Conservation (phyloP, 2,797 vertebrate species). For the Discoglossus pictus region DNA sequence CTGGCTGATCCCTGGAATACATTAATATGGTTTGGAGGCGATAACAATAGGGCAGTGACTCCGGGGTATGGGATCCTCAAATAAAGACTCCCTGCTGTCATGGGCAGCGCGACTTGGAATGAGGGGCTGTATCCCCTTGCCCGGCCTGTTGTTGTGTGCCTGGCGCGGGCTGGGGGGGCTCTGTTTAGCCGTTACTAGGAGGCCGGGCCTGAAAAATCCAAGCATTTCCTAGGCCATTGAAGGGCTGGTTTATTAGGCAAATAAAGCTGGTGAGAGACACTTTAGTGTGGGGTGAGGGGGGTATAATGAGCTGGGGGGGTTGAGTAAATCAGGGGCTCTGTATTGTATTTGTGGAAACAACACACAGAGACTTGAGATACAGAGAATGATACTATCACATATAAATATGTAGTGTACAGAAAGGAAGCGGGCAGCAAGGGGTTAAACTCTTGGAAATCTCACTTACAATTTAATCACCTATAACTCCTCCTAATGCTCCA, state of each 20-base stretch:
- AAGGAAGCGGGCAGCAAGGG: too few relatives aligned
- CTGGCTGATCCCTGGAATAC: conserved; percentile 81
- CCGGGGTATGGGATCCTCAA: conserved; percentile 94
- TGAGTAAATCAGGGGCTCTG: not conserved
- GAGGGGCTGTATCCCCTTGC: conserved; percentile 80
- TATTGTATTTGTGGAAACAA: conserved; percentile 25
- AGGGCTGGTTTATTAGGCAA: conserved; percentile 81
- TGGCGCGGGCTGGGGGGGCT: conserved; percentile 86
- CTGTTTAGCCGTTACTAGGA: conserved; percentile 94
- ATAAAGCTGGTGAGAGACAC: conserved; percentile 75
- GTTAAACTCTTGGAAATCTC: too few relatives aligned
- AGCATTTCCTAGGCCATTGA: conserved; percentile 77
- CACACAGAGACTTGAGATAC: not conserved
- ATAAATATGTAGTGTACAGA: too few relatives aligned
- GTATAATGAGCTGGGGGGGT: conserved; percentile 54
- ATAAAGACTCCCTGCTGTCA: conserved; percentile 85
- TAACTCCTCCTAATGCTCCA: too few relatives aligned
- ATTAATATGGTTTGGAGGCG: conserved; percentile 84
- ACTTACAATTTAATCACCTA: too few relatives aligned
- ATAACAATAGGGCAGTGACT: conserved; percentile 90
- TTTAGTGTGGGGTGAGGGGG: conserved; percentile 75
- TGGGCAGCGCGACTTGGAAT: conserved; percentile 82
- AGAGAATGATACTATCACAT: too few relatives aligned
- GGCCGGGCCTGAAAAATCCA: conserved; percentile 80
- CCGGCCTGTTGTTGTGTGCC: conserved; percentile 93